Evolutionary conservation across 1,140 invertebrate species (phyloP), one percentile per base, ranked within the genome.

Genomic region (Drosophila pachea): DNA sequence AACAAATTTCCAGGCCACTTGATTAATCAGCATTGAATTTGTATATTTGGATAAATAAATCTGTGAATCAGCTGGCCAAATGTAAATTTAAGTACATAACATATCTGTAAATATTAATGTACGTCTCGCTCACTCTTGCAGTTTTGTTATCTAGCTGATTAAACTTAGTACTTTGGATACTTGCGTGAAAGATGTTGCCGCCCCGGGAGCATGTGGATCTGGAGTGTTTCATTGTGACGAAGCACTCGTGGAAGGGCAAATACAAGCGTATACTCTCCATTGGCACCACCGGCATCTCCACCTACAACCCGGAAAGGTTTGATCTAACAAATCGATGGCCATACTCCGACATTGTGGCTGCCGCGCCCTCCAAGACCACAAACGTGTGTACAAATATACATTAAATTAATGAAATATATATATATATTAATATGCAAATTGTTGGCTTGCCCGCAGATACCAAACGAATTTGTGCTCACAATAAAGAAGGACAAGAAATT

Each of bases 231-330:
- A 93, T 97, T 90, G 97, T 98, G 78, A 98, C 96, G 9, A 99
- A 99, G 91, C 96, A 97, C 89, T 97, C 95, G 8, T 95, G 98
- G 98, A 98, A 98, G 91, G 96, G 98, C 90, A 98, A 97, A 94
- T 99, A 99, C 90, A 98, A 98, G 91, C 93, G 98, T 84, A 97
- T 99, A 87, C 98, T 99, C 89, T 98, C 97, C 14, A 95, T 99
- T 90, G 98, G 98, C 40, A 96, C 96, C 35, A 92, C 94, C 90
- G 97, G 97, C 33, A 96, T 99, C 67, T 97, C 98, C 42, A 99
- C 98, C 11, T 99, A 99, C 89, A 99, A 99, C 90, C 98, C 98
- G 3, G 94, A 93, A 72, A 95, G 93, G 70, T 91, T 99, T 86
- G 98, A 99, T 89, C 77, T 92, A 60, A 99, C 98, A 42, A 99